Evolutionary conservation across 2,113 vertebrate genomes (phyloP).

Genomic region (Otis tarda): DNA sequence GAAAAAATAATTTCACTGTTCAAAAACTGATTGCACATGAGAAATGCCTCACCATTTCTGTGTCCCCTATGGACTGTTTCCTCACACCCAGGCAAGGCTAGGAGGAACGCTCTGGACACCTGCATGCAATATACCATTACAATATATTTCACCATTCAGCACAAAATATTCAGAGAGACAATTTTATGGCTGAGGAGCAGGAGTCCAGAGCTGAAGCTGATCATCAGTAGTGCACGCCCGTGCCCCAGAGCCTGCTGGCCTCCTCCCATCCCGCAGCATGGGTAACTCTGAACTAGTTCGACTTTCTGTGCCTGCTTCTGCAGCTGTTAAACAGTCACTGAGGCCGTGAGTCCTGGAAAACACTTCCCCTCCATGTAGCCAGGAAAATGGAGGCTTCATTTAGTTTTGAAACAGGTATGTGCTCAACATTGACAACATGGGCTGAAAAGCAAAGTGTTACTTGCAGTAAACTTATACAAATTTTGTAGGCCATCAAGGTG

Average conservation of each 20-base stretch:
- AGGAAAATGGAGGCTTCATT: background rate
- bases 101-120: background rate
- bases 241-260: background rate
- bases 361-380: background rate
- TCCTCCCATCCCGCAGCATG: background rate
- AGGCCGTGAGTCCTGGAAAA: constrained; percentile 9
- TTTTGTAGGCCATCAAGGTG: background rate
- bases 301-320: background rate
- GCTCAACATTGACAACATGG: background rate
- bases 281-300: background rate
- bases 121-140: background rate
- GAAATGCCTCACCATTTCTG: background rate
- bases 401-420: background rate
- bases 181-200: background rate
- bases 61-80: background rate
- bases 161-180: background rate
- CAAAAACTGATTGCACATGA: background rate
- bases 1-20: background rate
- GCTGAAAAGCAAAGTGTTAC: background rate
- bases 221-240: accelerated
- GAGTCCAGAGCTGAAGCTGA: background rate
- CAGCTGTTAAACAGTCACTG: background rate
- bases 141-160: background rate
- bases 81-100: background rate
- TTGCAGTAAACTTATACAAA: background rate